phyloP scores from a whole-genome alignment of 1,140 invertebrate species.

The Drosophila pectinifera region DNA sequence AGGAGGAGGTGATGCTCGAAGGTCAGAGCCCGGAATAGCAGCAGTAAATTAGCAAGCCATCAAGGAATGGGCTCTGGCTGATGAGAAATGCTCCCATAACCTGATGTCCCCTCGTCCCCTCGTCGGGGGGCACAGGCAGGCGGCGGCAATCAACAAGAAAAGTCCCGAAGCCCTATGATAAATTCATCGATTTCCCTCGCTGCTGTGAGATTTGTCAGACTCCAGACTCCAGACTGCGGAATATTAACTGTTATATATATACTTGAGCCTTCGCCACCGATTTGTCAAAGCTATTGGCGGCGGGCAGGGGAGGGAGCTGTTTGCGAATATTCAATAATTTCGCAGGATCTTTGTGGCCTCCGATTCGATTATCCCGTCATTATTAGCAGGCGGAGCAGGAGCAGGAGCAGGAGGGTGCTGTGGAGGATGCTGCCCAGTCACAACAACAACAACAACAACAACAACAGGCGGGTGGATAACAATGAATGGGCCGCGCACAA shows the following conservation, averaged over 20 bases:
- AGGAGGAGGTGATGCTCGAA: background rate
- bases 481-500: conserved; percentile 20
- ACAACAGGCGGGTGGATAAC: too few relatives aligned
- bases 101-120: conserved; percentile 20
- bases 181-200: conserved; percentile 58
- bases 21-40: conserved; percentile 15
- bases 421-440: too few relatives aligned
- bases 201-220: too few relatives aligned
- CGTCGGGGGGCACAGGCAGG: too few relatives aligned
- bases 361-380: conserved; percentile 15
- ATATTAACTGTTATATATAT: conserved; percentile 1
- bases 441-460: too few relatives aligned
- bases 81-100: conserved; percentile 38
- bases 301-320: background rate
- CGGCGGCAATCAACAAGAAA: conserved; percentile 17
- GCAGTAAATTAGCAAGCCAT: conserved; percentile 47
- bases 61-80: background rate
- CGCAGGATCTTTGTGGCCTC: background rate
- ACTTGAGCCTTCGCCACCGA: background rate
- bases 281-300: conserved; percentile 11
- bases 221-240: too few relatives aligned
- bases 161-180: conserved; percentile 14
- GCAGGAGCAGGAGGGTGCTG: background rate
- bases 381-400: background rate
- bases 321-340: conserved; percentile 44